Conservation (phyloP, 2,888 invertebrate species). For the Netelia virgata region DNA sequence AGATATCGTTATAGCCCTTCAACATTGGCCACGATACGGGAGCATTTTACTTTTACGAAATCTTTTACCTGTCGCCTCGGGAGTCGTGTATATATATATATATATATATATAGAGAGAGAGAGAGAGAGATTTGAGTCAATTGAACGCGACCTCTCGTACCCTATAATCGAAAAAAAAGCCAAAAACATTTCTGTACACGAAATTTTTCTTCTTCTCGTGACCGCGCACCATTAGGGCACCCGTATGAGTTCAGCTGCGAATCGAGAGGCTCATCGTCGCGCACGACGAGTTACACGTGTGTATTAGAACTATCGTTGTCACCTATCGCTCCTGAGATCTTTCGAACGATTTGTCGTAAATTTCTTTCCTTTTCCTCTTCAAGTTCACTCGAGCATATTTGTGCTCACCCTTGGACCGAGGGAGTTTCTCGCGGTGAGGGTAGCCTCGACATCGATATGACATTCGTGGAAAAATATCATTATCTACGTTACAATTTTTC, state of each 20-base stretch:
- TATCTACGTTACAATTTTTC: neutral
- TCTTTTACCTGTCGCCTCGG: constrained; percentile 76
- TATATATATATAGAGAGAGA: constrained; percentile 23
- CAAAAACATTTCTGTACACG: constrained; percentile 70
- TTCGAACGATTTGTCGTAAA: constrained; percentile 67
- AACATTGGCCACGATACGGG: constrained; percentile 82
- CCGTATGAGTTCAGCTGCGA: constrained; percentile 80
- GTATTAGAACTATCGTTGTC: constrained; percentile 56
- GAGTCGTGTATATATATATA: constrained; percentile 6
- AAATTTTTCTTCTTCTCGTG: constrained; percentile 67
- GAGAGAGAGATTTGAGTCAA: neutral
- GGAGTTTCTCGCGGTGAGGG: constrained; percentile 18
- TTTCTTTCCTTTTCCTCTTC: constrained; percentile 36
- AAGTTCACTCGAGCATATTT: constrained; percentile 45
- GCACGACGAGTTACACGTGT: constrained; percentile 58
- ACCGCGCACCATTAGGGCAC: constrained; percentile 76
- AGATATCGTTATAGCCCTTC: constrained; percentile 63
- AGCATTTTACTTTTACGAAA: constrained; percentile 79
- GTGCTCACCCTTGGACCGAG: constrained; percentile 24
- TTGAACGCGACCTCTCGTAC: constrained; percentile 3
- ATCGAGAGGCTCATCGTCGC: constrained; percentile 69
- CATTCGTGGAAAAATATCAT: neutral
- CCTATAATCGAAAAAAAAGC: constrained; percentile 57
- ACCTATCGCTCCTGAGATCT: constrained; percentile 68
- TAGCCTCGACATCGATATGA: constrained; percentile 28